These are phyloP conservation scores for Eupeodes corollae DNA, from an alignment of 1,140 invertebrate species.

Conservation along the genomic window DNA sequence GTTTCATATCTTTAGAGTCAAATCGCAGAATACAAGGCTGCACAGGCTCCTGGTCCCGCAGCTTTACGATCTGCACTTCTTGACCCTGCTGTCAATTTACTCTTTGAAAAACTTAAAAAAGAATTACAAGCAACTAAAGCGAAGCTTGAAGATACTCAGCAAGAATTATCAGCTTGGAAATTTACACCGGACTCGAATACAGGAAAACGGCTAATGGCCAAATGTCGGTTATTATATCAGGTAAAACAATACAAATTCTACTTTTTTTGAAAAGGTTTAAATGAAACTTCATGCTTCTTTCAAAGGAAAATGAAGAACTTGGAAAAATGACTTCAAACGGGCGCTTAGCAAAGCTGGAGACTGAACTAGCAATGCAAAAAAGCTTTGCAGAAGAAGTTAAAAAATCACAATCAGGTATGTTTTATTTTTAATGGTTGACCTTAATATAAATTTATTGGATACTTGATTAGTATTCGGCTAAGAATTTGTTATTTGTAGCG, in stretches of 20 bases:
- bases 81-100: slow-evolving; percentile 91
- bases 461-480: too few relatives aligned
- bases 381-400: slow-evolving; percentile 94
- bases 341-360: slow-evolving; percentile 87
- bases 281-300: not conserved
- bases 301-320: slow-evolving; percentile 88
- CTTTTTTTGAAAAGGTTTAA: not conserved
- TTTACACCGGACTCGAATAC: slow-evolving; percentile 97
- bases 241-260: not conserved
- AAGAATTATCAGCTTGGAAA: slow-evolving; percentile 96
- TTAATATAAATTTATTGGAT: too few relatives aligned
- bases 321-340: slow-evolving; percentile 93
- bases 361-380: slow-evolving; percentile 88
- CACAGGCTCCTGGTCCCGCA: slow-evolving; percentile 64
- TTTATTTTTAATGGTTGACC: slow-evolving; percentile 5
- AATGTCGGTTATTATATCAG: slow-evolving; percentile 89
- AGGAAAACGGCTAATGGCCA: slow-evolving; percentile 95
- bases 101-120: slow-evolving; percentile 83
- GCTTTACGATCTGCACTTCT: slow-evolving; percentile 71
- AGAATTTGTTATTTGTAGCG: too few relatives aligned
- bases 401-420: slow-evolving; percentile 84
- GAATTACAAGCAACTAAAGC: slow-evolving; percentile 82
- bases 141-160: slow-evolving; percentile 92
- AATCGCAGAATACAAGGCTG: slow-evolving; percentile 78
- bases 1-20: slow-evolving; percentile 56